Evolutionary conservation across 2,888 invertebrate genomes (phyloP).

Genomic region (Acronicta aceris): DNA sequence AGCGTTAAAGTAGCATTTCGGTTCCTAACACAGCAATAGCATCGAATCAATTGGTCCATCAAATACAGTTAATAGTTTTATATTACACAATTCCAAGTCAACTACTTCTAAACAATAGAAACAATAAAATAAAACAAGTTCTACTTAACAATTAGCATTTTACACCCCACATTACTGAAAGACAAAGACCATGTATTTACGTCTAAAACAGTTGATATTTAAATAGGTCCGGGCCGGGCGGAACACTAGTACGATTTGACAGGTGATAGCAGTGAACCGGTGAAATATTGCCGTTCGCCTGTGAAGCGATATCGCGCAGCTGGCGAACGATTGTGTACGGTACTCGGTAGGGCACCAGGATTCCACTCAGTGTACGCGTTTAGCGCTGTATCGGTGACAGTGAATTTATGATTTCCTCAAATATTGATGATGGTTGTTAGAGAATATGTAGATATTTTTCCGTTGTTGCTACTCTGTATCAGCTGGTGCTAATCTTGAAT

Average conservation of each 20-base stretch:
- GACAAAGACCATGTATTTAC: slow-evolving; percentile 74
- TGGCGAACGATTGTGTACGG: slow-evolving; percentile 68
- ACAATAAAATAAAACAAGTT: slow-evolving; percentile 49
- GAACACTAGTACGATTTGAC: slow-evolving; percentile 88
- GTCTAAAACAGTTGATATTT: slow-evolving; percentile 83
- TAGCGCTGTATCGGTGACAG: slow-evolving; percentile 55
- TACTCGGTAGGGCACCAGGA: slow-evolving; percentile 55
- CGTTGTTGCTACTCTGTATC: slow-evolving; percentile 22
- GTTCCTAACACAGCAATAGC: slow-evolving; percentile 6
- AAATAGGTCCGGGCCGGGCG: slow-evolving; percentile 82
- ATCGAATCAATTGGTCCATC: slow-evolving; percentile 24
- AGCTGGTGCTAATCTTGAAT: slow-evolving; percentile 25
- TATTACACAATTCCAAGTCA: slow-evolving; percentile 32
- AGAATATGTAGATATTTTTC: slow-evolving; percentile 40
- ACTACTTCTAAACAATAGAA: slow-evolving; percentile 17
- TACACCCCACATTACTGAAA: slow-evolving; percentile 61
- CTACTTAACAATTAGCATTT: slow-evolving; percentile 63
- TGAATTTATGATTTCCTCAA: slow-evolving; percentile 55
- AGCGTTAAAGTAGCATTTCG: neutral
- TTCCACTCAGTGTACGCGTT: slow-evolving; percentile 51
- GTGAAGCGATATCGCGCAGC: slow-evolving; percentile 75
- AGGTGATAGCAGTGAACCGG: slow-evolving; percentile 81
- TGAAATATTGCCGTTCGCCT: slow-evolving; percentile 80
- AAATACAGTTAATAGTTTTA: slow-evolving; percentile 44
- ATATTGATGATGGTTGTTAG: slow-evolving; percentile 38